Base-by-base conservation (phyloP, 2,797 vertebrate genomes). In the Ficedula albicollis region DNA sequence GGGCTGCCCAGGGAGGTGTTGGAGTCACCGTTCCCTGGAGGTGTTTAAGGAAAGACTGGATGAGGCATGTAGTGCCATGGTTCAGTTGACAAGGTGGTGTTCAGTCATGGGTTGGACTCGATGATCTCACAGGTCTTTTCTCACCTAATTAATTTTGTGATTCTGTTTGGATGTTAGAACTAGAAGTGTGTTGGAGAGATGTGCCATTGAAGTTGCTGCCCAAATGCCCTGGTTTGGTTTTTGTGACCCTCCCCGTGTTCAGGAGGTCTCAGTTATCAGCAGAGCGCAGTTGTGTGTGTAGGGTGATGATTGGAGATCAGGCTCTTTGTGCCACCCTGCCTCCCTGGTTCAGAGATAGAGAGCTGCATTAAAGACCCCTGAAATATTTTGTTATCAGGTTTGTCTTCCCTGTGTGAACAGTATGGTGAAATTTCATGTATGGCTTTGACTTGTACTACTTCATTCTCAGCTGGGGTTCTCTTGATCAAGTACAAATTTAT, bases 311-410 rank as follows among this genome's bases (percentile, higher is more conserved):
- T 39, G 39, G 48, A 66, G 39, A 48, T 34, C 0, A 0, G 46
- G 23, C 38, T 41, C 26, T 52, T 44, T 2, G 2, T 69, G 63
- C 79, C n/a, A 2, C 0, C 0, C 27, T 75, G 43, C 36, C 34
- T 55, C 52, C n/a, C 82, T 69, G 15, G 29, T 17, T 30, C 19
- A 39, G 7, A 76, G 67, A n/a, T 25, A 68, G 34, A n/a, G 48
- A 54, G n/a, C 25, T 51, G 25, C 10, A 4, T 38, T 78, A 36
- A 58, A 51, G 78, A 26, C 27, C 13, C 2, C 6, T 36, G 16
- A 56, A 84, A 38, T 27, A 16, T 12, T 29, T 41, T 0, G 0
- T 74, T 72, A 32, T 21, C 58, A 39, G 25, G 4, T 34, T 25
- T 30, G 10, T 17, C 22, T 84, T 67, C 6, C 5, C 6, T 34